phyloP scores from a whole-genome alignment of 2,113 vertebrate genomes.

The Carlito syrichta region DNA sequence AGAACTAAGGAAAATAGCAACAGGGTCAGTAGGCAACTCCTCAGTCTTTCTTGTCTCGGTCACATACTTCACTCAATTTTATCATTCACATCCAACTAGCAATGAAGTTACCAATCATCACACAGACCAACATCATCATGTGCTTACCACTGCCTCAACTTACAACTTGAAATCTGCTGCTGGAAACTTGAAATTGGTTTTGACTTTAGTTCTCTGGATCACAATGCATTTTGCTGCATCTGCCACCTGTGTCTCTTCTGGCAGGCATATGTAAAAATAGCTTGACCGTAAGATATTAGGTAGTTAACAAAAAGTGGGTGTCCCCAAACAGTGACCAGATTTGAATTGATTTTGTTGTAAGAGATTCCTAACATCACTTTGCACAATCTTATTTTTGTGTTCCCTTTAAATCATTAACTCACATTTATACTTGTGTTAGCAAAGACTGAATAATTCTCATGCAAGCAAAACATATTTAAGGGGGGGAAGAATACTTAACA shows the following conservation, averaged over 20 bases:
- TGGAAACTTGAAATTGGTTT: neutral
- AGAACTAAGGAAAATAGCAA: neutral
- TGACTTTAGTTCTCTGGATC: neutral
- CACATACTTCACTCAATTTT: neutral
- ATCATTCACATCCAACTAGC: neutral
- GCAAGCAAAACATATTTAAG: neutral
- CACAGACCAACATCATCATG: neutral
- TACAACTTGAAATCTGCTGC: neutral
- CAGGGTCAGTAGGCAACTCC: neutral
- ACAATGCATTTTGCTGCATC: neutral
- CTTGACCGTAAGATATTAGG: neutral
- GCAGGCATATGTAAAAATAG: neutral
- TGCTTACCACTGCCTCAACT: neutral
- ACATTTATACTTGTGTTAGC: neutral
- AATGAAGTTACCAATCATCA: neutral
- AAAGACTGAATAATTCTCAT: neutral
- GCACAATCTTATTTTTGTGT: neutral
- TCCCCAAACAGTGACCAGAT: neutral
- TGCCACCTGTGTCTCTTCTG: neutral
- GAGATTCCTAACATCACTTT: neutral
- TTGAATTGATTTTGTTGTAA: neutral
- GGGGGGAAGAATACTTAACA: neutral
- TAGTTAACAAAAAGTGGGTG: neutral
- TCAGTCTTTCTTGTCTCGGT: neutral
- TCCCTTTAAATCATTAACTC: constrained; percentile 25